Evolutionary conservation across 2,888 invertebrate genomes (phyloP).

Genomic region (Cheilosia scutellata): DNA sequence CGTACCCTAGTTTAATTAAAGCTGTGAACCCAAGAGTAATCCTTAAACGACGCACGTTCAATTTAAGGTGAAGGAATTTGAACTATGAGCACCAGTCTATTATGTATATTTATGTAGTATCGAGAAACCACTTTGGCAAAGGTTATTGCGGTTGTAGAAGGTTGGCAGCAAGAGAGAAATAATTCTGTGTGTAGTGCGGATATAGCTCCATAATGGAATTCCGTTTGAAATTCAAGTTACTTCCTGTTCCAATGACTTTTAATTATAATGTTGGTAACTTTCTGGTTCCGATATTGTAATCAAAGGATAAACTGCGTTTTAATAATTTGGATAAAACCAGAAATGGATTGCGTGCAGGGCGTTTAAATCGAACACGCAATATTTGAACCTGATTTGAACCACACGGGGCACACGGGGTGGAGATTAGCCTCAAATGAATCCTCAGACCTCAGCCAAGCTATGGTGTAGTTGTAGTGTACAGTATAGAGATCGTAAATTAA

Average conservation of each 20-base stretch:
- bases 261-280: constrained; percentile 21
- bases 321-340: constrained; percentile 25
- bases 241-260: constrained; percentile 16
- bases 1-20: constrained; percentile 22
- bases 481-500: too few relatives aligned
- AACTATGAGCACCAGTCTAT: too few relatives aligned
- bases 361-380: not conserved
- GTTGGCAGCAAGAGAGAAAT: too few relatives aligned
- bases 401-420: too few relatives aligned
- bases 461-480: too few relatives aligned
- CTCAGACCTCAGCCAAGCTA: too few relatives aligned
- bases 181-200: too few relatives aligned
- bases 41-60: not conserved
- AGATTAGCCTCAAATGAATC: too few relatives aligned
- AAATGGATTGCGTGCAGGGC: constrained; percentile 22
- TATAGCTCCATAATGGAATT: not conserved
- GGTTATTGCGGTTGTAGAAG: too few relatives aligned
- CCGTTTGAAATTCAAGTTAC: constrained; percentile 31
- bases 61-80: not conserved
- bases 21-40: not conserved
- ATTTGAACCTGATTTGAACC: not conserved
- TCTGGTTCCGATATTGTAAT: not conserved
- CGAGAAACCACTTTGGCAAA: too few relatives aligned
- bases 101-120: too few relatives aligned
- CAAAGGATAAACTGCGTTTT: not conserved